Percentiles rank a stretch among this genome's conserved stretches.
phyloP scores from a whole-genome alignment of 2,113 vertebrate species.

The Equus przewalskii region DNA sequence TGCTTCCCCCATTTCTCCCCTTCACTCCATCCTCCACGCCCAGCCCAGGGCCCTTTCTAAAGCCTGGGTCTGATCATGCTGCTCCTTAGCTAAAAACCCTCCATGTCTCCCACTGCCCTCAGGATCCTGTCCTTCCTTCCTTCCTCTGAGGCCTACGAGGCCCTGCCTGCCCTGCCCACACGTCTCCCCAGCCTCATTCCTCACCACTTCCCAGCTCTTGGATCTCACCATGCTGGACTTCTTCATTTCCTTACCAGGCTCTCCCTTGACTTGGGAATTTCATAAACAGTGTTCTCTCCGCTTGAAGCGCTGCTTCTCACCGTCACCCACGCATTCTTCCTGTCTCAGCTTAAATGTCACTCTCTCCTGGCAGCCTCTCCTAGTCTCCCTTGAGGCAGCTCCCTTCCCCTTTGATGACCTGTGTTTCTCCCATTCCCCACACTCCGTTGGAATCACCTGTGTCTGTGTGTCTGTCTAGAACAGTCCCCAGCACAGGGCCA shows the following conservation, averaged over 20 bases:
- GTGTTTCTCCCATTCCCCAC: not conserved
- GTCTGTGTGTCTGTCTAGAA: not conserved
- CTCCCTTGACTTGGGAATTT: conserved; percentile 6
- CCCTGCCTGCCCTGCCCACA: not conserved
- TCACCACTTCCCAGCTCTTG: not conserved
- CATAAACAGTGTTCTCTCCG: not conserved
- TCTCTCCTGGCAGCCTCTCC: not conserved
- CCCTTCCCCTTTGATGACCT: not conserved
- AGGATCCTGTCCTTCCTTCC: not conserved
- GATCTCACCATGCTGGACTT: accelerated
- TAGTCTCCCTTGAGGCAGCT: not conserved
- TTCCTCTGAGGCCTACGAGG: accelerated
- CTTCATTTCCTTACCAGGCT: conserved; percentile 11
- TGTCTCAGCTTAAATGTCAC: not conserved
- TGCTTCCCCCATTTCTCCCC: not conserved
- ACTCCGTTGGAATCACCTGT: not conserved
- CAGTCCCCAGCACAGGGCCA: not conserved
- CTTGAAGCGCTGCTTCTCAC: not conserved
- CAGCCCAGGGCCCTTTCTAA: not conserved
- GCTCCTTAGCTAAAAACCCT: not conserved
- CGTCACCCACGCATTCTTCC: conserved; percentile 14
- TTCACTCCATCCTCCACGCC: not conserved
- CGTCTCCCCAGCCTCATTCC: not conserved
- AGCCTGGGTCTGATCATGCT: not conserved
- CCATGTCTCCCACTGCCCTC: not conserved